Percentiles rank a stretch among this genome's conserved stretches.
These are phyloP conservation scores for Tachypleus tridentatus DNA, from an alignment of 1,140 invertebrate species.

Conservation along the genomic window DNA sequence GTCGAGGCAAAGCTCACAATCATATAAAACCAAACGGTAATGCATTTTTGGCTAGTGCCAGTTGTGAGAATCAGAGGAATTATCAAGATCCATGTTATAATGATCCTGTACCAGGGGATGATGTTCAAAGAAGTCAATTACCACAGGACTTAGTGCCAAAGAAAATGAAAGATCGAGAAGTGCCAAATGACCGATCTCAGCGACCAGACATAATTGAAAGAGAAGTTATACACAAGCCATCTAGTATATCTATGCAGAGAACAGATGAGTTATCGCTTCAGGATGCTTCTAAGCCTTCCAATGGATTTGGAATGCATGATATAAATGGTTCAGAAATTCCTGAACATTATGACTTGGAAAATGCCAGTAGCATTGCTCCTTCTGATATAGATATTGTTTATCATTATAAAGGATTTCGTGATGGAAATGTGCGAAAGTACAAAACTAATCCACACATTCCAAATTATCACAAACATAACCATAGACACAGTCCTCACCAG, in stretches of 20 bases:
- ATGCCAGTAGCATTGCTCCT: constrained; percentile 91
- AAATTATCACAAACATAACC: constrained; percentile 32
- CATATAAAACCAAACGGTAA: constrained; percentile 20
- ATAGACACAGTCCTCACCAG: constrained; percentile 31
- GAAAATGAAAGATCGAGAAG: constrained; percentile 76
- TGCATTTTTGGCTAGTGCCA: constrained; percentile 12
- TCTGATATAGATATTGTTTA: constrained; percentile 94
- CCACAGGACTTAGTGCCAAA: constrained; percentile 49
- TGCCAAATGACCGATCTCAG: constrained; percentile 45
- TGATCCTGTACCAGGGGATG: constrained; percentile 34
- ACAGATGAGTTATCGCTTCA: constrained; percentile 37
- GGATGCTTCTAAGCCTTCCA: constrained; percentile 6
- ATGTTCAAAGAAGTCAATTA: constrained; percentile 33
- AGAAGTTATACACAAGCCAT: constrained; percentile 67
- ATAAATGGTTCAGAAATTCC: constrained; percentile 60
- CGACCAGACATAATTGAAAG: constrained; percentile 85
- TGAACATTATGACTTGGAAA: constrained; percentile 93
- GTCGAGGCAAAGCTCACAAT: constrained; percentile 10
- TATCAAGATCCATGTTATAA: constrained; percentile 32
- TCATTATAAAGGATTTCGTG: constrained; percentile 83
- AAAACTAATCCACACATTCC: constrained; percentile 40
- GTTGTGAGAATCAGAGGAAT: constrained; percentile 25
- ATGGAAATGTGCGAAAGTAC: constrained; percentile 67
- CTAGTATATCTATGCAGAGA: constrained; percentile 33
- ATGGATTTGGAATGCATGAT: constrained; percentile 42